Base-by-base conservation (phyloP, 1,140 invertebrate genomes). In the Leptopilina boulardi region DNA sequence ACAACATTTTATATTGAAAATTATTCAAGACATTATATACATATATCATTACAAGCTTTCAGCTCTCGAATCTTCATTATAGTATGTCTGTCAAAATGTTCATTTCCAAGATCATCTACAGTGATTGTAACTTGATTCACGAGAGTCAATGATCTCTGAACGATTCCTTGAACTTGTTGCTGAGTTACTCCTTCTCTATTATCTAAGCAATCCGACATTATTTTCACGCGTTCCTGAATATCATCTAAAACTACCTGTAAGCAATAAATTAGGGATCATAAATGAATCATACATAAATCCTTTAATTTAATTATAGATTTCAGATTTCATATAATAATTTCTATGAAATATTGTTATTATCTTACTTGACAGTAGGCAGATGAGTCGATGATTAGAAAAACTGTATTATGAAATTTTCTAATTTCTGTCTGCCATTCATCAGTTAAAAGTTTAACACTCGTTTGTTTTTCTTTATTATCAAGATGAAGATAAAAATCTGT, bases 351-450 rank as follows among this genome's bases (percentile, higher is more conserved):
- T 66, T 30, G 15, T 15, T 18, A n/a, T n/a, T n/a, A n/a, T 15
- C 26, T 81, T 89, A 94, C 94, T 86, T 94, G 92, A 80, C 93
- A 92, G 87, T 94, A 94, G 51, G 93, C 94, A 42, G 92, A 88
- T 1, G 94, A 93, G 88, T 95, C 94, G 5, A 95, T 93, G 81
- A 95, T 94, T 10, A 93, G 82, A 88, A 93, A 93, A 13, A 95
- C 91, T 41, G 89, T 88, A 51, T 91, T 88, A 74, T 92, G 91
- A 73, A 95, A 91, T 47, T 91, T 90, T 70, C 89, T 89, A 11
- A 94, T 90, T 87, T 94, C 93, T 34, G 89, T 79, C 44, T 91
- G 89, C 94, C 94, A 94, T 77, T 92, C 91, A 13, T 88, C 84
- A 11, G 91, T 90, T 13, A 94, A 85, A 1, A 94, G 59, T 71